A percentile compares a stretch with the other conserved stretches of the same genome.
These are phyloP conservation scores for Collichthys lucidus DNA, from an alignment of 2,113 vertebrate genomes.

Conservation along the genomic window DNA sequence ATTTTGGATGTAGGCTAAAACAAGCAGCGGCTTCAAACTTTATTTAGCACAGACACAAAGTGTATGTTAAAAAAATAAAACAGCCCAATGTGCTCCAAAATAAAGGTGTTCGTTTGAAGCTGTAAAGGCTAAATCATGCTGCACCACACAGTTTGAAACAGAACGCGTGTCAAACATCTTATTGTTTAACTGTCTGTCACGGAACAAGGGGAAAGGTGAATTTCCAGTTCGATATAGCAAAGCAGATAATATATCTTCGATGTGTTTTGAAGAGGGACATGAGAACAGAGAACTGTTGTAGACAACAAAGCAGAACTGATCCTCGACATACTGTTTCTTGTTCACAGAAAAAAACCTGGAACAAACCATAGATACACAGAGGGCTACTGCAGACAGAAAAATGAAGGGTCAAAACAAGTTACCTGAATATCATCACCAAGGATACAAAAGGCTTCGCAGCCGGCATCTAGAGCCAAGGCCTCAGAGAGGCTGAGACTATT, in stretches of 20 bases:
- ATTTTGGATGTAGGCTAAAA: slow-evolving; percentile 53
- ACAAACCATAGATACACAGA: slow-evolving; percentile 21
- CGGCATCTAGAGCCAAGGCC: slow-evolving; percentile 14
- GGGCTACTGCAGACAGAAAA: slow-evolving; percentile 20
- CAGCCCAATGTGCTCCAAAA: neutral
- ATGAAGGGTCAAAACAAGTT: slow-evolving; percentile 16
- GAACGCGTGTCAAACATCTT: slow-evolving; percentile 16
- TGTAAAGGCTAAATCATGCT: slow-evolving; percentile 43
- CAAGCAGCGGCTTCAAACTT: slow-evolving; percentile 36
- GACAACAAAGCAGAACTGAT: slow-evolving; percentile 60
- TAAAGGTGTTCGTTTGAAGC: slow-evolving; percentile 14
- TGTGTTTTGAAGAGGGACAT: slow-evolving; percentile 55
- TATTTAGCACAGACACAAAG: slow-evolving; percentile 21
- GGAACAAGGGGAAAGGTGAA: slow-evolving; percentile 31
- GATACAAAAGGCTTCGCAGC: slow-evolving; percentile 16
- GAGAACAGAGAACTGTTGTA: slow-evolving; percentile 32
- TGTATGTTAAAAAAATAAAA: slow-evolving; percentile 17
- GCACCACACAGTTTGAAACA: slow-evolving; percentile 23
- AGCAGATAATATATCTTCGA: slow-evolving; percentile 34
- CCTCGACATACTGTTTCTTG: neutral
- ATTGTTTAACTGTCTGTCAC: slow-evolving; percentile 13
- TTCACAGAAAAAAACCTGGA: slow-evolving; percentile 26
- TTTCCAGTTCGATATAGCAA: slow-evolving; percentile 30
- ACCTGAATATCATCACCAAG: slow-evolving; percentile 22
- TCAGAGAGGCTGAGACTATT: slow-evolving; percentile 34